Conservation (phyloP, 2,797 vertebrate species). For the Oophaga sylvatica region DNA sequence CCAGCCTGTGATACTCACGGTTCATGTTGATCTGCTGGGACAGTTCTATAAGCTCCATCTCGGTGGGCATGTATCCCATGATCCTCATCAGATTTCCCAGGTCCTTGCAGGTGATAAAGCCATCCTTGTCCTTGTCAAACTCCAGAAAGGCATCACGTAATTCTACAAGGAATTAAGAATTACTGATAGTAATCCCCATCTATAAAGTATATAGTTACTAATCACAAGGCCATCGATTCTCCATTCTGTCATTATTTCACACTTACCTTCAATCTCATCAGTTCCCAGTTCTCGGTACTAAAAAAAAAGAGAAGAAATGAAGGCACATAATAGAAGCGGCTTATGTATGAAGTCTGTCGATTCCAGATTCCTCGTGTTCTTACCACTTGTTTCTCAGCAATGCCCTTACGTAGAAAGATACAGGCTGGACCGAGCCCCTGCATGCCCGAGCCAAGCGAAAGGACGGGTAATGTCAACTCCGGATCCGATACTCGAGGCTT, state of each 20-base stretch:
- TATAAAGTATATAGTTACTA: no score
- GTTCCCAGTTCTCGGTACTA: constrained; percentile 68
- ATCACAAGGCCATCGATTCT: no score
- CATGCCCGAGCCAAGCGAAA: constrained; percentile 62
- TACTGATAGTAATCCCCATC: no score
- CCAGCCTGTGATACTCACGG: constrained; percentile 45
- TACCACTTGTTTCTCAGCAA: constrained; percentile 73
- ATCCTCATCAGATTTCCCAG: constrained; percentile 74
- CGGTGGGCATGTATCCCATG: constrained; percentile 76
- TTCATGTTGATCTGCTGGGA: constrained; percentile 72
- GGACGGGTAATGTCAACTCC: constrained; percentile 12
- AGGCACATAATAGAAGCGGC: no score
- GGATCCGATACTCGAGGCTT: constrained; percentile 6
- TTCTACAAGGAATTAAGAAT: constrained; percentile 54
- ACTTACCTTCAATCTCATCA: constrained; percentile 71
- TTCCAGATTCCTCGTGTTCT: background rate
- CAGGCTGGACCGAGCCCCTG: constrained; percentile 72
- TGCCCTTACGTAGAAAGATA: constrained; percentile 73
- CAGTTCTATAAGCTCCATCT: constrained; percentile 74
- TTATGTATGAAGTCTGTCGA: background rate
- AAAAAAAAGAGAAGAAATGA: background rate
- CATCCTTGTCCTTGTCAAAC: constrained; percentile 74
- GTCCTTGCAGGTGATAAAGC: constrained; percentile 73
- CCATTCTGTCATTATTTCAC: background rate
- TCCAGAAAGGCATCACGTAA: constrained; percentile 71